A percentile compares a stretch with the other conserved stretches of the same genome.
Conservation (phyloP, 1,140 invertebrate species). For the Zophobas morio region DNA sequence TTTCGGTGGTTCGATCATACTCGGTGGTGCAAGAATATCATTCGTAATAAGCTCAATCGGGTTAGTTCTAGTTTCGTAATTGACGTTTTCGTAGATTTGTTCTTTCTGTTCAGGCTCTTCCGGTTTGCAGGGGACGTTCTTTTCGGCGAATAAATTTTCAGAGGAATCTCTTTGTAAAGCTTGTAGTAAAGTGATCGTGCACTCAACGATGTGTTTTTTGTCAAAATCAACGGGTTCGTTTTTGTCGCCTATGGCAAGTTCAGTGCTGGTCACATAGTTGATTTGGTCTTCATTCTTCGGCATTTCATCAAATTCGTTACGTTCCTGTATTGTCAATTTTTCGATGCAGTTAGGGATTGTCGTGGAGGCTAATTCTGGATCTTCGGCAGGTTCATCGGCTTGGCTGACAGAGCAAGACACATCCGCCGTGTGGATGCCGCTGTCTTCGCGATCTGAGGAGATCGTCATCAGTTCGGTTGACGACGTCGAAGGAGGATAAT, state of each 20-base stretch:
- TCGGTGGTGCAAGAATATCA: constrained; percentile 70
- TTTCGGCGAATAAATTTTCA: constrained; percentile 25
- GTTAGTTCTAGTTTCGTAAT: constrained; percentile 42
- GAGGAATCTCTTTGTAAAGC: constrained; percentile 34
- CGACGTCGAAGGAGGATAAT: constrained; percentile 71
- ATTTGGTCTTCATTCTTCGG: constrained; percentile 5
- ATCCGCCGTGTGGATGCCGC: constrained; percentile 85
- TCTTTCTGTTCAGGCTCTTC: constrained; percentile 39
- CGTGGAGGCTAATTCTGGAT: constrained; percentile 54
- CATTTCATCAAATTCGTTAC: constrained; percentile 48
- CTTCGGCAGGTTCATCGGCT: constrained; percentile 76
- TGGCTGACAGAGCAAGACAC: constrained; percentile 84
- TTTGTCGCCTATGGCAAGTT: constrained; percentile 32
- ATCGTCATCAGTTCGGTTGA: constrained; percentile 69
- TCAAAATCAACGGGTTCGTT: not conserved
- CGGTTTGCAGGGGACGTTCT: constrained; percentile 16
- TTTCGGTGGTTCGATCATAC: constrained; percentile 83
- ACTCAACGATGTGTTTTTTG: constrained; percentile 30
- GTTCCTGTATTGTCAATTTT: constrained; percentile 58
- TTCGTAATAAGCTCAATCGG: constrained; percentile 56
- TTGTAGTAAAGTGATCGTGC: constrained; percentile 39
- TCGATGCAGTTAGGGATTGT: constrained; percentile 59
- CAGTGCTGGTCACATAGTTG: constrained; percentile 22
- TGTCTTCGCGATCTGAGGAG: constrained; percentile 84
- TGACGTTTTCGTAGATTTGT: constrained; percentile 58